Evolutionary conservation across 1,140 invertebrate genomes (phyloP).

Genomic region (Battus philenor): DNA sequence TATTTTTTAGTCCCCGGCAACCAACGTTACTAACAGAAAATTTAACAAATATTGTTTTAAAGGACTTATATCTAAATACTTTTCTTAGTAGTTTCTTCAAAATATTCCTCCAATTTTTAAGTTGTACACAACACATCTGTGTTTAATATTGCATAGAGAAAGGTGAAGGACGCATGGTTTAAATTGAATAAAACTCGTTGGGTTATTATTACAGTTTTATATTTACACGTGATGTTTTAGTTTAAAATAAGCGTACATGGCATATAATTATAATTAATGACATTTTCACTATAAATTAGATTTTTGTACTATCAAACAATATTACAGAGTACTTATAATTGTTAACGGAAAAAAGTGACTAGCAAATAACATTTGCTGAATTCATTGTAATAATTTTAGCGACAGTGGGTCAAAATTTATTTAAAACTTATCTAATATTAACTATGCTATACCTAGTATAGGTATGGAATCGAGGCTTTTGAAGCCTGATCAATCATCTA

Average conservation of each 20-base stretch:
- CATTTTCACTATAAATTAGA: constrained; percentile 72
- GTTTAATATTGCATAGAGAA: too few relatives aligned
- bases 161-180: too few relatives aligned
- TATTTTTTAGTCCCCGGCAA: too few relatives aligned
- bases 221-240: constrained; percentile 74
- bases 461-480: constrained; percentile 53
- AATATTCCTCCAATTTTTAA: too few relatives aligned
- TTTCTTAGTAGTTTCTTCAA: too few relatives aligned
- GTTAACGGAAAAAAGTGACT: constrained; percentile 70
- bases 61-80: too few relatives aligned
- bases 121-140: too few relatives aligned
- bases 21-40: too few relatives aligned
- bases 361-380: constrained; percentile 73
- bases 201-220: constrained; percentile 67
- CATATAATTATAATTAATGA: constrained; percentile 73
- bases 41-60: too few relatives aligned
- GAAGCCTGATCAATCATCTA: constrained; percentile 32
- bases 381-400: constrained; percentile 52
- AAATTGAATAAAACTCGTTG: constrained; percentile 43
- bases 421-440: constrained; percentile 41
- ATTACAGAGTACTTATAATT: constrained; percentile 69
- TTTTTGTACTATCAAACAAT: constrained; percentile 75
- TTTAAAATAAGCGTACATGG: constrained; percentile 76
- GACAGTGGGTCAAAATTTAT: constrained; percentile 66
- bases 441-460: constrained; percentile 51